Evolutionary conservation across 2,113 vertebrate species (phyloP).

Genomic region (Garra rufa): DNA sequence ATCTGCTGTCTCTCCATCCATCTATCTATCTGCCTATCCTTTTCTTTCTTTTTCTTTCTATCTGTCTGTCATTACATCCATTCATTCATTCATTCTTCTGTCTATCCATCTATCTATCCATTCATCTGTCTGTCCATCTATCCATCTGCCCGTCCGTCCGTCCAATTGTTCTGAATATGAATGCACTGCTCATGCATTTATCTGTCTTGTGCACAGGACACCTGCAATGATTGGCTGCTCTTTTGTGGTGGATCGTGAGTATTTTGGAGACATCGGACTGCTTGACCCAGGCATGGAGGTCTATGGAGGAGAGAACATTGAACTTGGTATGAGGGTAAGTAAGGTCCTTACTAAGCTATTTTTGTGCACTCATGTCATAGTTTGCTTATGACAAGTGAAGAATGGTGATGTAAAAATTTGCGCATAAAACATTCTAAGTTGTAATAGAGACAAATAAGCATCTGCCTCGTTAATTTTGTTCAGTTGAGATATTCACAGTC

Average conservation of each 20-base stretch:
- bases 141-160: background rate
- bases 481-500: background rate
- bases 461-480: background rate
- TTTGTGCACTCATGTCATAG: background rate
- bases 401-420: background rate
- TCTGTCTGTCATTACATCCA: conserved; percentile 3
- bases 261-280: conserved; percentile 95
- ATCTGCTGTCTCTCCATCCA: background rate
- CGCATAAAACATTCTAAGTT: background rate
- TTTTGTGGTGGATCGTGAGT: conserved; percentile 93
- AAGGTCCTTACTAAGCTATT: background rate
- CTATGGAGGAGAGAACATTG: conserved; percentile 97
- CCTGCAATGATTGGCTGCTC: conserved; percentile 99
- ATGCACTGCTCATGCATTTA: background rate
- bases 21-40: background rate
- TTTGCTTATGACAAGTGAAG: background rate
- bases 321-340: conserved; percentile 96
- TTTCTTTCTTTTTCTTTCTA: background rate
- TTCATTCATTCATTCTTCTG: too few relatives aligned
- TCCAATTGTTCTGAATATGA: background rate
- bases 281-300: conserved; percentile 98
- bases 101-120: background rate
- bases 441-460: background rate
- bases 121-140: background rate
- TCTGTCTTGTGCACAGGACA: conserved; percentile 76